Conservation (phyloP, 2,797 vertebrate genomes). For the Pampus argenteus region DNA sequence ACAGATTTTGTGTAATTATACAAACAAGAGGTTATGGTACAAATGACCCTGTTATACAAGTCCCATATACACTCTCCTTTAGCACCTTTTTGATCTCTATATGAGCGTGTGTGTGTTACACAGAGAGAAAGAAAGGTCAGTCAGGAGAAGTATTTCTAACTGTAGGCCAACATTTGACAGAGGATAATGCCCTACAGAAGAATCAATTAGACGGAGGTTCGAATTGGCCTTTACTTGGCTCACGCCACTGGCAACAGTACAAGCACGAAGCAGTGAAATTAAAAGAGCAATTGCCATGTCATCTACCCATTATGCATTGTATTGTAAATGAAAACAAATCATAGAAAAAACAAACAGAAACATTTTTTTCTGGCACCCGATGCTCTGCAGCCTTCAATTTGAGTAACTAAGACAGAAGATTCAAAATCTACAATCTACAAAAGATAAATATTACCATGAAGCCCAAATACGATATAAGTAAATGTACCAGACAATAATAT, state of each 20-base stretch:
- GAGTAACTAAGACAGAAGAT: background rate
- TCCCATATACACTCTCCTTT: no score
- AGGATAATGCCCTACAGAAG: constrained; percentile 28
- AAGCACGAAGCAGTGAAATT: background rate
- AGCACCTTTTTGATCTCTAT: no score
- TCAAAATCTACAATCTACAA: background rate
- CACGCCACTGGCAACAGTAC: constrained; percentile 23
- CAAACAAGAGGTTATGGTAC: no score
- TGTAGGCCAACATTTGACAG: constrained; percentile 29
- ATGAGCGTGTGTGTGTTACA: no score
- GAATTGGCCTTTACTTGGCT: constrained; percentile 30
- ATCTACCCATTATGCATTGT: constrained; percentile 4
- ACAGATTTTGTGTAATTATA: no score
- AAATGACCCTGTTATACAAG: no score
- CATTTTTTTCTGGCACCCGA: background rate
- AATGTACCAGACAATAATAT: background rate
- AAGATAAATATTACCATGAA: background rate
- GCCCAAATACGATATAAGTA: background rate
- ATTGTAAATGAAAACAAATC: background rate
- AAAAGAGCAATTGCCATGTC: constrained; percentile 5
- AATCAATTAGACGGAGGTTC: constrained; percentile 46
- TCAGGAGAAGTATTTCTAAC: constrained; percentile 26
- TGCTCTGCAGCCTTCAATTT: background rate
- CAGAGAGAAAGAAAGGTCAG: constrained; percentile 23
- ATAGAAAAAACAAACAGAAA: no score